phyloP scores from a whole-genome alignment of 2,113 vertebrate species.

The Panurus biarmicus region DNA sequence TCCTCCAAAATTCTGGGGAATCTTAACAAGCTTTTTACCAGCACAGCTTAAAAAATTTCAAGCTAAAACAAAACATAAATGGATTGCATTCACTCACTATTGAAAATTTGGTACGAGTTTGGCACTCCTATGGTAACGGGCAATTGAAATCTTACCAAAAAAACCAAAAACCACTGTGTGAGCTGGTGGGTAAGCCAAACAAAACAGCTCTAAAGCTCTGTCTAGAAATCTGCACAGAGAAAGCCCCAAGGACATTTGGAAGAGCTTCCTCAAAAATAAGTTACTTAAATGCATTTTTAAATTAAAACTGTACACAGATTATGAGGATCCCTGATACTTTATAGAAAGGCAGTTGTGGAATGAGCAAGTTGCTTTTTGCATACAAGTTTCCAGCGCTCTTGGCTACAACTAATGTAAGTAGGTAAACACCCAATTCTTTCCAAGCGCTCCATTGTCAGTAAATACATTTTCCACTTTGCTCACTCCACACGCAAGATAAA shows the following conservation, averaged over 20 bases:
- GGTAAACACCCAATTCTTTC: conserved; percentile 26
- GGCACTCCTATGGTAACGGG: background rate
- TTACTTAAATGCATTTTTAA: background rate
- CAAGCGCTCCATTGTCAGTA: background rate
- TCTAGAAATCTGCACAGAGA: background rate
- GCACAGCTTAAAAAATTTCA: background rate
- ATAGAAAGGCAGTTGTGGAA: background rate
- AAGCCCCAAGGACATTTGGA: background rate
- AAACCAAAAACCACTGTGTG: background rate
- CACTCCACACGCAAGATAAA: conserved; percentile 3
- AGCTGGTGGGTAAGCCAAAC: background rate
- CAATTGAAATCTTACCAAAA: background rate
- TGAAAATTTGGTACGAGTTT: background rate
- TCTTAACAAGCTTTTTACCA: background rate
- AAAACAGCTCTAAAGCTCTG: background rate
- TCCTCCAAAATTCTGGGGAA: background rate
- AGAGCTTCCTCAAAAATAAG: background rate
- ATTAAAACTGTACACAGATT: background rate
- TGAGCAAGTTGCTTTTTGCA: background rate
- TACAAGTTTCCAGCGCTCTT: conserved; percentile 7
- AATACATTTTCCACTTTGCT: conserved; percentile 11
- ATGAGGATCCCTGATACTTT: background rate
- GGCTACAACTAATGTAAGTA: background rate
- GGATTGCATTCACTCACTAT: background rate
- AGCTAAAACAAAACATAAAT: background rate